Evolutionary conservation across 2,797 vertebrate genomes (phyloP).

Genomic region (Loris lydekkerianus): DNA sequence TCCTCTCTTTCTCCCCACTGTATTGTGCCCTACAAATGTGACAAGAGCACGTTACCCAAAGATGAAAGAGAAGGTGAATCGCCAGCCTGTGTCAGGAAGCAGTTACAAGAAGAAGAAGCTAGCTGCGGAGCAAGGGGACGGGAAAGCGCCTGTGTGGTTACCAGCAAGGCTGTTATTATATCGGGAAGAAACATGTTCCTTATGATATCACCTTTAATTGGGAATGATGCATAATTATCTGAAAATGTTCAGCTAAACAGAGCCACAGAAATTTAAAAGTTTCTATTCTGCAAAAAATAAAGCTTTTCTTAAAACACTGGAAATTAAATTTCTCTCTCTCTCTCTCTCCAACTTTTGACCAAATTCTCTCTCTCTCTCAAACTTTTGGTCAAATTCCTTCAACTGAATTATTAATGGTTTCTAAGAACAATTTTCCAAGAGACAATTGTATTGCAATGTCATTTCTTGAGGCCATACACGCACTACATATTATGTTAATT

Average conservation of each 20-base stretch:
- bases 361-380: constrained; percentile 35
- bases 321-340: constrained; percentile 60
- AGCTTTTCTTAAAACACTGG: constrained; percentile 32
- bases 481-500: not conserved
- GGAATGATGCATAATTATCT: not conserved
- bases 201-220: not conserved
- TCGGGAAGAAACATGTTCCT: not conserved
- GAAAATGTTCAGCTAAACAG: not conserved
- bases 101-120: not conserved
- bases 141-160: too few species aligned
- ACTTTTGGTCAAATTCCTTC: constrained; percentile 35
- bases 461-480: not conserved
- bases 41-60: not conserved
- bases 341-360: constrained; percentile 1
- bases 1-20: not conserved
- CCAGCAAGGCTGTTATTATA: not conserved
- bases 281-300: constrained; percentile 24
- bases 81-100: too few species aligned
- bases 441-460: not conserved
- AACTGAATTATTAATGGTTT: constrained; percentile 60
- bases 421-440: constrained; percentile 41
- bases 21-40: not conserved
- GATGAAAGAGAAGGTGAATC: fast-evolving
- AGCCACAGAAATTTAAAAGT: not conserved
- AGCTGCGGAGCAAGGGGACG: not conserved